These are phyloP conservation scores for Plusia festucae DNA, from an alignment of 2,888 invertebrate species.

Conservation along the genomic window DNA sequence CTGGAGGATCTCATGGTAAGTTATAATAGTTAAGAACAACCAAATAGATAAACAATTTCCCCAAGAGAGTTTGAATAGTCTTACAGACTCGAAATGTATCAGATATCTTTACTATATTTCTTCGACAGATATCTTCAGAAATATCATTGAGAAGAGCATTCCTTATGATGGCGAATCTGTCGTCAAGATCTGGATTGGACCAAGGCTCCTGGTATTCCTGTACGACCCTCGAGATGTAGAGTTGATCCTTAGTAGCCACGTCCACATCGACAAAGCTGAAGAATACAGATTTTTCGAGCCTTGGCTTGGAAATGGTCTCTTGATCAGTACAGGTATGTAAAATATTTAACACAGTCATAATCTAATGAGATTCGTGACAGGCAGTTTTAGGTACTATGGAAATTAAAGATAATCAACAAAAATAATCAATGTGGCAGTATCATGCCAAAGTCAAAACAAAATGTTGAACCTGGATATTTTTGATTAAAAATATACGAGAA, in stretches of 20 bases:
- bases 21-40: no score
- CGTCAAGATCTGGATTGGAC: constrained; percentile 93
- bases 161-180: constrained; percentile 88
- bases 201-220: constrained; percentile 92
- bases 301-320: constrained; percentile 95
- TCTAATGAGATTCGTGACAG: no score
- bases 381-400: no score
- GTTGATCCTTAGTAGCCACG: constrained; percentile 93
- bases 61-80: no score
- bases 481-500: no score
- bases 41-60: no score
- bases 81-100: background rate
- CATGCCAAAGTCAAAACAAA: no score
- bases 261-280: constrained; percentile 94
- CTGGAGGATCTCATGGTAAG: constrained; percentile 93
- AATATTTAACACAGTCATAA: background rate
- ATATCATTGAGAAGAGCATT: constrained; percentile 86
- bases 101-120: constrained; percentile 10
- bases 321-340: constrained; percentile 92
- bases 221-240: constrained; percentile 94
- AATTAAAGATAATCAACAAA: no score
- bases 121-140: constrained; percentile 91
- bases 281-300: constrained; percentile 95
- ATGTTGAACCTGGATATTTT: no score
- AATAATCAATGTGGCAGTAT: no score